A percentile compares a stretch with the other conserved stretches of the same genome.
These are phyloP conservation scores for Anarrhichthys ocellatus DNA, from an alignment of 2,113 vertebrate genomes.

Conservation along the genomic window DNA sequence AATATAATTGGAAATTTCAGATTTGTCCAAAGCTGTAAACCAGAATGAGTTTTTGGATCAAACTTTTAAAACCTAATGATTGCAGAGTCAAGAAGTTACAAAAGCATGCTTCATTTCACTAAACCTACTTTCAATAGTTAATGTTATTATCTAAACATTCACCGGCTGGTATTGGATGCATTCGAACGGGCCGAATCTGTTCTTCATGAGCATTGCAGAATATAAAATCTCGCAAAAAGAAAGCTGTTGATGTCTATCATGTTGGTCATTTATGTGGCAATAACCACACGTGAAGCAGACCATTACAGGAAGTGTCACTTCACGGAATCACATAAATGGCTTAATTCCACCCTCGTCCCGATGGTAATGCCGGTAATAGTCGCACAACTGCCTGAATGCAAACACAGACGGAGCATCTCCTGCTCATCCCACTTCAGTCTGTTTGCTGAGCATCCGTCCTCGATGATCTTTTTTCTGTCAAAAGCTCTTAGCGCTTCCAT, in stretches of 20 bases:
- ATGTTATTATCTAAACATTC: background rate
- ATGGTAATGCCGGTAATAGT: conserved; percentile 54
- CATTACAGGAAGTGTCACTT: conserved; percentile 61
- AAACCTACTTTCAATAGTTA: background rate
- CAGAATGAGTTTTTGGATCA: background rate
- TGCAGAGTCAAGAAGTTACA: background rate
- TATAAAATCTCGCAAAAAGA: background rate
- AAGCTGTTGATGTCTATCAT: background rate
- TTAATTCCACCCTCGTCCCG: conserved; percentile 57
- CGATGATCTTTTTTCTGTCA: conserved; percentile 79
- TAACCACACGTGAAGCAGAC: conserved; percentile 39
- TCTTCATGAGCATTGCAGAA: too few relatives aligned
- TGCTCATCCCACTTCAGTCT: conserved; percentile 73
- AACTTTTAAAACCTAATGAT: background rate
- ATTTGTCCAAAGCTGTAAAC: background rate
- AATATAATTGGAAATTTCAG: background rate
- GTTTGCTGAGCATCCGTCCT: conserved; percentile 73
- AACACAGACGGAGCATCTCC: conserved; percentile 64
- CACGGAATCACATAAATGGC: conserved; percentile 50
- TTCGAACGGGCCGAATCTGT: background rate
- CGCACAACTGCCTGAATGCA: conserved; percentile 41
- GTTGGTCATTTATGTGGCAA: conserved; percentile 19
- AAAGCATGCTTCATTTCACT: background rate
- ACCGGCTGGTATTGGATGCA: background rate
- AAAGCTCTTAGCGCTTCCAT: conserved; percentile 77